Percentiles rank a stretch among this genome's conserved stretches.
Evolutionary conservation across 2,113 vertebrate genomes (phyloP).

Genomic region (Pluvianellus socialis): DNA sequence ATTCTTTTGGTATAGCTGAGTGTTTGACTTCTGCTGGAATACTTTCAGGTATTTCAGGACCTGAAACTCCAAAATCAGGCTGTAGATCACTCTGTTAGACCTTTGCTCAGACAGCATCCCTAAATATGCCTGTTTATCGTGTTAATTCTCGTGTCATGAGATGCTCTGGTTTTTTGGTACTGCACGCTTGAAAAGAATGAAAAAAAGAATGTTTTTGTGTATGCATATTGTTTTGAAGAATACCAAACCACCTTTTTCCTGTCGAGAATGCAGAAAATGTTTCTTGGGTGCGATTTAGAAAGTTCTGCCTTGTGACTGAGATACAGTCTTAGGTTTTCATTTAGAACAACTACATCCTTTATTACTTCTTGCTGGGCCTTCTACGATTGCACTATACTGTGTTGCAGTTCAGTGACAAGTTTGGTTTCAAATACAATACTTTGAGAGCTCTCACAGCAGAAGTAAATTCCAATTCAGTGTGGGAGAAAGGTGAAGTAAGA

Average conservation of each 20-base stretch:
- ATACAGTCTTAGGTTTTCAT: background rate
- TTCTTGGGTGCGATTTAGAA: background rate
- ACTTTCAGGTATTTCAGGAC: background rate
- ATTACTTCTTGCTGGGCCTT: background rate
- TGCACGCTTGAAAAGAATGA: background rate
- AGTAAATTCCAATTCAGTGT: background rate
- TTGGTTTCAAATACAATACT: background rate
- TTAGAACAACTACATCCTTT: background rate
- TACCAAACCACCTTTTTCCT: background rate
- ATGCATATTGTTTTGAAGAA: background rate
- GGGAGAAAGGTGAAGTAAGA: background rate
- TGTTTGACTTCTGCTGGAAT: background rate
- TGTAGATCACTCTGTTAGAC: background rate
- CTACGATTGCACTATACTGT: background rate
- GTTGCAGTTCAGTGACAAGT: background rate
- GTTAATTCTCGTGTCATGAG: background rate
- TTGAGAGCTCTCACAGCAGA: background rate
- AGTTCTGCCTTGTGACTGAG: background rate
- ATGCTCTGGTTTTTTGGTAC: background rate
- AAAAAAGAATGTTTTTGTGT: fast-evolving
- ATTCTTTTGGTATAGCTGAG: background rate
- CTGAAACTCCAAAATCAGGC: background rate
- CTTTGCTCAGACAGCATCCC: background rate
- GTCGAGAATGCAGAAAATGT: background rate
- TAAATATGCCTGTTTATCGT: background rate